These are phyloP conservation scores for Andrena fulva DNA, from an alignment of 2,888 invertebrate genomes.

Conservation along the genomic window DNA sequence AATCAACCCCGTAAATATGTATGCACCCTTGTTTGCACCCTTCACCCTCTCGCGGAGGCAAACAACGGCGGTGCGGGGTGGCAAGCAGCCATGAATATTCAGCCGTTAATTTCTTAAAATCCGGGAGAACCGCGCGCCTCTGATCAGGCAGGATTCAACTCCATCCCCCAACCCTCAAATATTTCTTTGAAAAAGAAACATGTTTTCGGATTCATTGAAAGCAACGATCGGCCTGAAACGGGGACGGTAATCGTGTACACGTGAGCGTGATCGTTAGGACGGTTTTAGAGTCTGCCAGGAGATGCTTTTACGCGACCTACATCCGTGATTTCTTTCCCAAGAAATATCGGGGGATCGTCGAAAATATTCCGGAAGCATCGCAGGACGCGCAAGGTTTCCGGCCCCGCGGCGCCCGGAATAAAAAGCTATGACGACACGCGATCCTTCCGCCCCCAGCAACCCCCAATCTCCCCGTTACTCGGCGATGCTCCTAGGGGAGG, in stretches of 20 bases:
- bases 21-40: slow-evolving; percentile 21
- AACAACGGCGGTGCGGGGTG: neutral
- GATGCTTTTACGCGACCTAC: slow-evolving; percentile 4
- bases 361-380: slow-evolving; percentile 22
- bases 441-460: neutral
- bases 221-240: too few relatives aligned
- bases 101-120: slow-evolving; percentile 19
- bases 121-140: neutral
- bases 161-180: neutral
- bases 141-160: neutral
- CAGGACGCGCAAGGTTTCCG: slow-evolving; percentile 6
- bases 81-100: slow-evolving; percentile 44
- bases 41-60: slow-evolving; percentile 1
- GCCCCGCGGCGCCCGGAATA: slow-evolving; percentile 10
- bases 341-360: slow-evolving; percentile 10
- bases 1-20: slow-evolving; percentile 39
- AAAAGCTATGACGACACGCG: slow-evolving; percentile 19
- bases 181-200: neutral
- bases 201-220: too few relatives aligned
- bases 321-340: neutral
- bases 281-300: neutral
- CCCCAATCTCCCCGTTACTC: neutral
- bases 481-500: neutral
- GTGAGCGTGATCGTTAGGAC: too few relatives aligned
- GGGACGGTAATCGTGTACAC: too few relatives aligned